Conservation (phyloP, 2,888 invertebrate species). For the Plutella xylostella region DNA sequence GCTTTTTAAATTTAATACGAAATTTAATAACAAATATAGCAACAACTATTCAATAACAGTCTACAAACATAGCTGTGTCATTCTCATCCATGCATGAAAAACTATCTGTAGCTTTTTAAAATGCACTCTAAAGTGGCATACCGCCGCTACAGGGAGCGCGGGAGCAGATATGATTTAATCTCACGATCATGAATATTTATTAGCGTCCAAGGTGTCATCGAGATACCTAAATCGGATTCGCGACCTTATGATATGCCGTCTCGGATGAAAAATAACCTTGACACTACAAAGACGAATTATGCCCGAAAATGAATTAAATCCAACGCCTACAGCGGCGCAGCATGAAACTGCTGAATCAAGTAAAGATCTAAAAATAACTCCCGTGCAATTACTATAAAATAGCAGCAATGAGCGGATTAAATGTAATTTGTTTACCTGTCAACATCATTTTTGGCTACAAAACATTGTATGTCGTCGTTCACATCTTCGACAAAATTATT, state of each 20-base stretch:
- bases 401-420: constrained; percentile 23
- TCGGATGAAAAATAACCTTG: constrained; percentile 54
- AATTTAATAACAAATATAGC: neutral
- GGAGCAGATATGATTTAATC: constrained; percentile 3
- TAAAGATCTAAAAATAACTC: neutral
- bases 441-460: constrained; percentile 53
- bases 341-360: neutral
- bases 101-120: neutral
- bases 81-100: neutral
- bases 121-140: neutral
- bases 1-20: neutral
- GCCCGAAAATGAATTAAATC: constrained; percentile 10
- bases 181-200: constrained; percentile 30
- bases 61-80: neutral
- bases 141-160: neutral
- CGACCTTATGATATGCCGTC: constrained; percentile 34
- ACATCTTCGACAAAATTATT: constrained; percentile 62
- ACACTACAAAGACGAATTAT: constrained; percentile 27
- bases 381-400: neutral
- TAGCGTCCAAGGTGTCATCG: constrained; percentile 40
- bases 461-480: constrained; percentile 63
- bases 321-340: neutral
- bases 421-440: constrained; percentile 62
- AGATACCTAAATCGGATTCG: constrained; percentile 38
- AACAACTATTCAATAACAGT: neutral